Conservation (phyloP, 1,140 invertebrate genomes). For the Magallana gigas region DNA sequence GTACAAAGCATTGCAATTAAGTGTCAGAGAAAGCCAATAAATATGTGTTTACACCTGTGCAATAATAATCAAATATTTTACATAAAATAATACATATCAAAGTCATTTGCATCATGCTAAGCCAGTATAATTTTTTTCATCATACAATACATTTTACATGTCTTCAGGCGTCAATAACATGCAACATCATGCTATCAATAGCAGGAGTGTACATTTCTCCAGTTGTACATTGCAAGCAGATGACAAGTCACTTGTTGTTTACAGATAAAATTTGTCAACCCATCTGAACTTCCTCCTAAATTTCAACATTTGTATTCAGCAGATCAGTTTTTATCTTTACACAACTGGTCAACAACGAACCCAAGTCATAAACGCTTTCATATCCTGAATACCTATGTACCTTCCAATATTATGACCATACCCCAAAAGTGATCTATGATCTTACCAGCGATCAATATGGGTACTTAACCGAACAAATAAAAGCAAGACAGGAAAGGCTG, state of each 20-base stretch:
- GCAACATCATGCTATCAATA: no score
- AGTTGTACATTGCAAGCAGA: no score
- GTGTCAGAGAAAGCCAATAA: no score
- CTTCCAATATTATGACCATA: slow-evolving; percentile 9
- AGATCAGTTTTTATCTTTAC: slow-evolving; percentile 9
- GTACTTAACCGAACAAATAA: slow-evolving; percentile 7
- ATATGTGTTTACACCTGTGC: no score
- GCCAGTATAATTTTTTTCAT: no score
- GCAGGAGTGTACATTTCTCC: no score
- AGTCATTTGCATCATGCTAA: no score
- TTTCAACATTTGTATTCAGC: not conserved
- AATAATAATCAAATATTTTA: no score
- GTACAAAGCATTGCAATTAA: no score
- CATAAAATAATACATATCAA: no score
- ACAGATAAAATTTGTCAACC: not conserved
- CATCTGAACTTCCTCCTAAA: not conserved
- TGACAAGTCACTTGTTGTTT: not conserved
- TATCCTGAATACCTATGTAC: not conserved
- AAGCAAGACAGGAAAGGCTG: slow-evolving; percentile 11
- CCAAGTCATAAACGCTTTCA: slow-evolving; percentile 12
- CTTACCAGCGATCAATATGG: not conserved
- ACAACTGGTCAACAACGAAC: not conserved
- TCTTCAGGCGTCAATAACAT: no score
- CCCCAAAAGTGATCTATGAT: slow-evolving; percentile 18
- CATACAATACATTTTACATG: no score